Evolutionary conservation across 92 coral and sea anemone species (phyloP).

Genomic region (Palythoa caribaeorum): DNA sequence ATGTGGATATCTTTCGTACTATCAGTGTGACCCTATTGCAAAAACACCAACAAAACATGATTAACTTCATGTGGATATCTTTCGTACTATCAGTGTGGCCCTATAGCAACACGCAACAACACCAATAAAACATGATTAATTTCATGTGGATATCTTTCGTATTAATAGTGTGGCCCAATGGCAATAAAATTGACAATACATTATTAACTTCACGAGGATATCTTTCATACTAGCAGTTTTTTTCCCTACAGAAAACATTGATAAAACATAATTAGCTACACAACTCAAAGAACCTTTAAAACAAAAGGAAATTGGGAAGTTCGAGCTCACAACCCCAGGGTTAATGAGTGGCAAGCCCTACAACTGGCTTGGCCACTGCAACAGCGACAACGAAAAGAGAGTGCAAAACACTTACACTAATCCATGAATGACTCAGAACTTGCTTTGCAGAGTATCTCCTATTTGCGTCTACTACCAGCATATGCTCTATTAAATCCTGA

Average conservation of each 20-base stretch:
- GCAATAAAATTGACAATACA: background rate
- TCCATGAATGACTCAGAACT: constrained; percentile 89
- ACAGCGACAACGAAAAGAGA: background rate
- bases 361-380: too few species aligned
- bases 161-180: constrained; percentile 90
- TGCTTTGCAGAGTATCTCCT: constrained; percentile 90
- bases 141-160: constrained; percentile 89
- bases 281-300: too few species aligned
- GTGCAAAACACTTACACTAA: constrained; percentile 66
- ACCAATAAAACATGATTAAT: constrained; percentile 28
- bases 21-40: constrained; percentile 89
- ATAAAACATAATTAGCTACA: constrained; percentile 22
- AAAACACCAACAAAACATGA: background rate
- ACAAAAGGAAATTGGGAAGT: too few species aligned
- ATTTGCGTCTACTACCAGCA: constrained; percentile 93
- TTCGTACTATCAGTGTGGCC: constrained; percentile 91
- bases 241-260: constrained; percentile 73
- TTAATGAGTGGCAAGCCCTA: too few species aligned
- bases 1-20: constrained; percentile 87
- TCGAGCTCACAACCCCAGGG: too few species aligned
- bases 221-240: background rate
- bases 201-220: background rate
- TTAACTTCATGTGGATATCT: constrained; percentile 87
- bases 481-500: constrained; percentile 92
- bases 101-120: constrained; percentile 42